Conservation (phyloP, 2,888 invertebrate genomes). For the Dryocosmus kuriphilus region DNA sequence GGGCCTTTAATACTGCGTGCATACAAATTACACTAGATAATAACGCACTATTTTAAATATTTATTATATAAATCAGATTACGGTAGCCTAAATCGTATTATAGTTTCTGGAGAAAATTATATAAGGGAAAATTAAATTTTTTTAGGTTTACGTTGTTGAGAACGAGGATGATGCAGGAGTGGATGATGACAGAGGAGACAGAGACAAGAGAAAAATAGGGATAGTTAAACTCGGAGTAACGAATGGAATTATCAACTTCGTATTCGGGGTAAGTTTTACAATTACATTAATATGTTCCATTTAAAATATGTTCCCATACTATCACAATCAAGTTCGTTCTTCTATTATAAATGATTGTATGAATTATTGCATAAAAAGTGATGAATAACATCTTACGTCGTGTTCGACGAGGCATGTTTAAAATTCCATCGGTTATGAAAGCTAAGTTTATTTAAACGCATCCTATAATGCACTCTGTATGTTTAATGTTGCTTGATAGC, state of each 20-base stretch:
- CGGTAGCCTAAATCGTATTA: not conserved
- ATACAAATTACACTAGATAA: slow-evolving; percentile 11
- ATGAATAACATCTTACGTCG: not conserved
- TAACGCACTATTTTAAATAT: not conserved
- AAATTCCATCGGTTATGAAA: slow-evolving; percentile 16
- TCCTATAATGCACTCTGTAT: slow-evolving; percentile 26
- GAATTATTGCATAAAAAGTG: slow-evolving; percentile 1
- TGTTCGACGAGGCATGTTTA: not conserved
- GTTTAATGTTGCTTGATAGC: slow-evolving; percentile 1
- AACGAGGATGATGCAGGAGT: slow-evolving; percentile 77
- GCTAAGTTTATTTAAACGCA: slow-evolving; percentile 1
- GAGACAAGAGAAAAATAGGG: slow-evolving; percentile 88
- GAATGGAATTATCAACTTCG: slow-evolving; percentile 89
- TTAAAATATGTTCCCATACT: not conserved
- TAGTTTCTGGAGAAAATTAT: not conserved
- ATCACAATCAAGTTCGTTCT: not conserved
- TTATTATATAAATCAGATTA: not conserved
- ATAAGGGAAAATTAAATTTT: not conserved
- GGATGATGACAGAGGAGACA: slow-evolving; percentile 80
- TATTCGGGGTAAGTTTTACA: slow-evolving; percentile 86
- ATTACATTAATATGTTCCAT: slow-evolving; percentile 1
- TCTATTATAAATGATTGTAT: slow-evolving; percentile 7
- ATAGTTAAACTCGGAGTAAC: slow-evolving; percentile 85
- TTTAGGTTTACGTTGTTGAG: slow-evolving; percentile 72
- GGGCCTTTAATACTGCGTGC: slow-evolving; percentile 4